Base-by-base conservation (phyloP, 1,140 invertebrate genomes). In the Drosophila trapezifrons region DNA sequence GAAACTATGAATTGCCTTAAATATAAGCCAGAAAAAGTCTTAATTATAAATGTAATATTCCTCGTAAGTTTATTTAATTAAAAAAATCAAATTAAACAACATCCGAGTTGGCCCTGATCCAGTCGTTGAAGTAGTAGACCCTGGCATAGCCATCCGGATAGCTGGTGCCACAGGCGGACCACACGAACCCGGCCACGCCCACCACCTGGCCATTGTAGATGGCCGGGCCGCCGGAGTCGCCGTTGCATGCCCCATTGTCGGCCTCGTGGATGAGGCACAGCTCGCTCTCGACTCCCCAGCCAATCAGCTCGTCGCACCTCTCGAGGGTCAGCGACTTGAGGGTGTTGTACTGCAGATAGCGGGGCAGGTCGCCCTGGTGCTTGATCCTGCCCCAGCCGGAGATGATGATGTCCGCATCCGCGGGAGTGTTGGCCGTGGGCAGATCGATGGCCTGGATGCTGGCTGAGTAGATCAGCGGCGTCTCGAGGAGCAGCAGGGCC, bases 81-180 rank as follows among this genome's bases (percentile, higher is more conserved):
- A 49, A 27, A 29, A 49, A 7, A 15, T 7, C n/a, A 12, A 4
- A 2, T n/a, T 2, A 56, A 45, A 18, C 27, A 1, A 71, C 25
- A 46, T 80, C 74, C 1, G 76, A 66, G 49, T 82, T 49, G 15
- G 29, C 4, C 17, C 17, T 67, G 6, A 94, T 92, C 93, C 93
- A 94, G 7, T 92, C 75, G 0, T 70, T 42, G 59, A 92, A 93
- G 25, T 76, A 76, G 12, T 73, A 81, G 6, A 94, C 92, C 71
- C 92, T 91, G 0, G 93, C 93, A 67, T 93, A 95, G n/a, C 95
- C 94, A 59, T 94, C 94, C 0, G 94, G 94, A 55, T 90, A 56
- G 46, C 8, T 49, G 4, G 43, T 51, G 0, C 90, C 90, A 18
- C 90, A 91, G 15, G 76, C 78, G 13, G 60, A 69, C 22, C 75